A percentile compares a stretch with the other conserved stretches of the same genome.
Conservation (phyloP, 2,113 vertebrate species). For the Eptesicus fuscus region DNA sequence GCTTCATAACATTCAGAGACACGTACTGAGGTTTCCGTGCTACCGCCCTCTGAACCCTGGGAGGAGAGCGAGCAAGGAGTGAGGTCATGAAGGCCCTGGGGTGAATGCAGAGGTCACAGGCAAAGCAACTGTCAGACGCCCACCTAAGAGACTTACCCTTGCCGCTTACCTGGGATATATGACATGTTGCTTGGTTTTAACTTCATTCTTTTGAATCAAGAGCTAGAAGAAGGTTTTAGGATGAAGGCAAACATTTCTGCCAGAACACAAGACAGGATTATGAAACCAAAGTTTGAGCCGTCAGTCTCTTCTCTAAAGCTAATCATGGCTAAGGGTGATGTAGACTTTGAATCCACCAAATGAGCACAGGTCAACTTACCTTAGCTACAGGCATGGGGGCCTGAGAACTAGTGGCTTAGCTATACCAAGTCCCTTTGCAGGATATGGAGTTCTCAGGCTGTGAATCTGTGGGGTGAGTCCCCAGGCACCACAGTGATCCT, state of each 20-base stretch:
- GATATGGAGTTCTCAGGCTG: not conserved
- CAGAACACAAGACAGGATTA: not conserved
- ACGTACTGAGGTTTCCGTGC: not conserved
- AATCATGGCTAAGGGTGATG: not conserved
- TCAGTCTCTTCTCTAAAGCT: not conserved
- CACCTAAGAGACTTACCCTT: not conserved
- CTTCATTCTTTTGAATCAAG: slow-evolving; percentile 23
- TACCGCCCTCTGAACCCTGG: not conserved
- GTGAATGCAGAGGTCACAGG: not conserved
- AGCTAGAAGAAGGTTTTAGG: slow-evolving; percentile 1
- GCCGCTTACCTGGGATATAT: not conserved
- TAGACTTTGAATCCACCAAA: not conserved
- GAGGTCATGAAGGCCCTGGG: not conserved
- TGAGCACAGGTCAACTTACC: not conserved
- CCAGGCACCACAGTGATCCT: not conserved
- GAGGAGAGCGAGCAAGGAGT: not conserved
- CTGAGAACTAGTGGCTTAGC: not conserved
- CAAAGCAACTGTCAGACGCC: not conserved
- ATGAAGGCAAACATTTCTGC: not conserved
- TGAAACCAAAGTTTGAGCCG: not conserved
- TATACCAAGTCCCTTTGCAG: not conserved
- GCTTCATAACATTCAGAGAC: not conserved
- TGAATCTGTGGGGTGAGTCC: not conserved
- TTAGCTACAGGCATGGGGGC: not conserved
- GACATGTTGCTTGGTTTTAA: not conserved